phyloP scores from a whole-genome alignment of 1,140 invertebrate species.

The Panagrolaimus sp. region DNA sequence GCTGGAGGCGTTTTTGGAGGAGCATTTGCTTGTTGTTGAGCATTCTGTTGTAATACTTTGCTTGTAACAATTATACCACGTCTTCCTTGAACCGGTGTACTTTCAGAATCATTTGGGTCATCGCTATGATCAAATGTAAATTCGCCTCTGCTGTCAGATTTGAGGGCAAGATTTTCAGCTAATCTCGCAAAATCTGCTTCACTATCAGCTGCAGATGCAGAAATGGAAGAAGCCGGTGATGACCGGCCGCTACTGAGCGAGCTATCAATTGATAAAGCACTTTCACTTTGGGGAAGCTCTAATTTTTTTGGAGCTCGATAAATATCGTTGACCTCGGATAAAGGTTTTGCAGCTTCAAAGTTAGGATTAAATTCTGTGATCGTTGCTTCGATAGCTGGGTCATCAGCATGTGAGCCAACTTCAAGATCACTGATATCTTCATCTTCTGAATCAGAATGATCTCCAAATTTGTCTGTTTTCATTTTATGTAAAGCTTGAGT shows the following conservation, averaged over 20 bases:
- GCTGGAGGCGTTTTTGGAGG: constrained; percentile 3
- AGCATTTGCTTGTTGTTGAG: neutral
- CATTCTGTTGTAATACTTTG: neutral
- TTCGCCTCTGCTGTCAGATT: constrained; percentile 54
- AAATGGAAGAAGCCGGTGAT: constrained; percentile 30
- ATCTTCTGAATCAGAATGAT: constrained; percentile 36
- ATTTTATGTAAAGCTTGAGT: constrained; percentile 58
- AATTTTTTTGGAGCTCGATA: constrained; percentile 52
- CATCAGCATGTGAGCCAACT: constrained; percentile 19
- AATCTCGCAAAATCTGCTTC: constrained; percentile 58
- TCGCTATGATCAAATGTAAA: constrained; percentile 52
- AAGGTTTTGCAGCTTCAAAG: constrained; percentile 42
- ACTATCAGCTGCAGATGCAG: constrained; percentile 53
- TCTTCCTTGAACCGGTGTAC: constrained; percentile 42
- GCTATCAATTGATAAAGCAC: constrained; percentile 49
- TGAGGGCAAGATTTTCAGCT: constrained; percentile 56
- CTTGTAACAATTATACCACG: constrained; percentile 3
- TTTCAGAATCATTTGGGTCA: constrained; percentile 25
- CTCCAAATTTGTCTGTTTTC: constrained; percentile 28
- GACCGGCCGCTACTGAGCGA: constrained; percentile 54
- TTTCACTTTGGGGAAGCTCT: constrained; percentile 52
- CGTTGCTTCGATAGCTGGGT: constrained; percentile 11
- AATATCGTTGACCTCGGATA: constrained; percentile 54
- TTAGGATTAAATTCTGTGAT: neutral
- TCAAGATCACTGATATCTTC: constrained; percentile 37